These are phyloP conservation scores for Gisinianus flammeolus DNA, from an alignment of 2,888 invertebrate genomes.

Conservation along the genomic window DNA sequence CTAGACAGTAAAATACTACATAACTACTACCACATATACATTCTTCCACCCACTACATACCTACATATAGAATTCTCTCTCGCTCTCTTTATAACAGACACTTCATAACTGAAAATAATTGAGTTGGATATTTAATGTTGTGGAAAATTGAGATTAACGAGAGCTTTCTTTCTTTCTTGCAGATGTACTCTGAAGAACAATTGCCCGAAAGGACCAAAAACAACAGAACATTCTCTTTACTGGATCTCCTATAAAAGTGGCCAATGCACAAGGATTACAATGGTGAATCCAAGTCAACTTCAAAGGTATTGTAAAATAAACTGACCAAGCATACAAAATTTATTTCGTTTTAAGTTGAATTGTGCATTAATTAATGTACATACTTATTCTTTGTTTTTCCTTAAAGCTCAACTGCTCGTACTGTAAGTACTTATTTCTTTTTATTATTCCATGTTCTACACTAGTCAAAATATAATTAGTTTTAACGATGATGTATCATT, in stretches of 20 bases:
- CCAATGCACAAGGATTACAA: conserved; percentile 93
- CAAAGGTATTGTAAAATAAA: too few species aligned
- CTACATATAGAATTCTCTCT: neutral
- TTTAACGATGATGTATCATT: too few species aligned
- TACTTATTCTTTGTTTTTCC: too few species aligned
- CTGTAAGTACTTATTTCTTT: conserved; percentile 63
- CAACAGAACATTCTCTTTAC: conserved; percentile 87
- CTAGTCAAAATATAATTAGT: too few species aligned
- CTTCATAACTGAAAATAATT: neutral
- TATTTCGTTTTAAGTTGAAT: too few species aligned
- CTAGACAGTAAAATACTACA: too few species aligned
- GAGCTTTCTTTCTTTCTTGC: conserved; percentile 46
- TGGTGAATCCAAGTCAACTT: conserved; percentile 86
- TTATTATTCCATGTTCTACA: neutral
- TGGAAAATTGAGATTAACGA: neutral
- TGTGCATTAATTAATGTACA: too few species aligned
- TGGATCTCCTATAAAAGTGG: conserved; percentile 97
- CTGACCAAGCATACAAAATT: too few species aligned
- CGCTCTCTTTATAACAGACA: neutral
- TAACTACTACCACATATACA: too few species aligned
- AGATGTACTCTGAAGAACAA: conserved; percentile 87
- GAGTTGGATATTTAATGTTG: neutral
- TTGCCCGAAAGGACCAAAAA: conserved; percentile 75
- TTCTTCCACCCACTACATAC: neutral
- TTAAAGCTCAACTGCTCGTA: conserved; percentile 90